Evolutionary conservation across 1,140 invertebrate genomes (phyloP).

Genomic region (Drosophila subobscura): DNA sequence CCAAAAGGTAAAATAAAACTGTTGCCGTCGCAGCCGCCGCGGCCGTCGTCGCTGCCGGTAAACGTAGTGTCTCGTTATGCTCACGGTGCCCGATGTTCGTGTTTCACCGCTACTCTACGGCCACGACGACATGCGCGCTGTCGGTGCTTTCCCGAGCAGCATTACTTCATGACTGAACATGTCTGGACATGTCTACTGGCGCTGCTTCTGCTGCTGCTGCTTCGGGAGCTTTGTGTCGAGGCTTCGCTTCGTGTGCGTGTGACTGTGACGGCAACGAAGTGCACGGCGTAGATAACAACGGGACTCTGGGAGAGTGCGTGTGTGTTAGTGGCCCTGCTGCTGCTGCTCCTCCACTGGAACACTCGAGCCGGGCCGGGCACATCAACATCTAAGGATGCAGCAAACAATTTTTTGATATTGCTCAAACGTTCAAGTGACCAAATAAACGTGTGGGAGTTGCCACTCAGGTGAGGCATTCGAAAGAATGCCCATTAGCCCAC

Average conservation of each 20-base stretch:
- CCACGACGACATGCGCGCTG: conserved; percentile 20
- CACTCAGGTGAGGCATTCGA: conserved; percentile 34
- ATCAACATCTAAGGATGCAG: conserved; percentile 65
- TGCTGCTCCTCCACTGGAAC: conserved; percentile 29
- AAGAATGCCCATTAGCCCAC: conserved; percentile 53
- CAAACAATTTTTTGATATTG: conserved; percentile 38
- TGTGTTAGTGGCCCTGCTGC: conserved; percentile 25
- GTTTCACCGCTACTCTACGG: not conserved
- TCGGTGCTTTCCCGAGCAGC: conserved; percentile 72
- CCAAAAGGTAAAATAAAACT: conserved; percentile 44
- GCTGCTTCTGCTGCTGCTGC: conserved; percentile 29
- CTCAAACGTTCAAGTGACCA: conserved; percentile 43
- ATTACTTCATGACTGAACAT: conserved; percentile 72
- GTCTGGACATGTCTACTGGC: conserved; percentile 34
- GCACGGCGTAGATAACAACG: conserved; percentile 63
- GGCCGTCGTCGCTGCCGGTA: conserved; percentile 36
- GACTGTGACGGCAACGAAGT: conserved; percentile 71
- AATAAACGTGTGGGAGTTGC: conserved; percentile 2
- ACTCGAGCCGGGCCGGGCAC: conserved; percentile 32
- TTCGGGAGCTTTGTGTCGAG: conserved; percentile 17
- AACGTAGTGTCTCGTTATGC: conserved; percentile 18
- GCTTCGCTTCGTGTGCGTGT: conserved; percentile 24
- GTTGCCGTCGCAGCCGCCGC: conserved; percentile 59
- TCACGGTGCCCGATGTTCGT: conserved; percentile 13
- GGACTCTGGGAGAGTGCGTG: conserved; percentile 17